These are phyloP conservation scores for Mormyrops boulengeri DNA, from an alignment of 2,797 vertebrate species.

Conservation along the genomic window DNA sequence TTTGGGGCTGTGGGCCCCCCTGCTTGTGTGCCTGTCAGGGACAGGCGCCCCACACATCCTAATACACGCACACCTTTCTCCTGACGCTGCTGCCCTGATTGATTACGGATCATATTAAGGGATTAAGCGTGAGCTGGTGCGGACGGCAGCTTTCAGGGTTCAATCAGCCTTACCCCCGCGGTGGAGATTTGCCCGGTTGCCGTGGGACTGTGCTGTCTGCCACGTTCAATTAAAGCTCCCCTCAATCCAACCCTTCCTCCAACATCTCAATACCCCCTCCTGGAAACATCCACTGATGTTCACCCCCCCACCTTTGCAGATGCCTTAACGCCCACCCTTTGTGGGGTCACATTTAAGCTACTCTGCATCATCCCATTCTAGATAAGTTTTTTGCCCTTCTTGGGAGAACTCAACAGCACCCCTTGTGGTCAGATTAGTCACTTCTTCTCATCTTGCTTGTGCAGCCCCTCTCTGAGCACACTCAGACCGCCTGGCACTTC, in stretches of 20 bases:
- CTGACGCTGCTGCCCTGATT: not conserved
- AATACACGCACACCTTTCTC: conserved; percentile 9
- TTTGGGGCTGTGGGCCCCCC: conserved; percentile 9
- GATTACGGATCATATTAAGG: conserved; percentile 29
- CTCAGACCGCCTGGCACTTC: conserved; percentile 37
- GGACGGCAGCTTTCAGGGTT: conserved; percentile 29
- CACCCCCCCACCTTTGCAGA: conserved; percentile 21
- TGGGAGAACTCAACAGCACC: conserved; percentile 31
- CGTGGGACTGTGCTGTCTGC: conserved; percentile 16
- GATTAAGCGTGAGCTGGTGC: conserved; percentile 32
- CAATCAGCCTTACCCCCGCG: conserved; percentile 6
- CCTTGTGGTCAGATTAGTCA: conserved; percentile 54
- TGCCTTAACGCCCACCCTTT: conserved; percentile 21
- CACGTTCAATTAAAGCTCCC: conserved; percentile 18
- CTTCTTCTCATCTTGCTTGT: conserved; percentile 59
- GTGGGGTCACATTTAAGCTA: conserved; percentile 53
- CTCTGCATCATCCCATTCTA: conserved; percentile 41
- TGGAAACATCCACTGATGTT: not conserved
- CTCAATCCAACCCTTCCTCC: not conserved
- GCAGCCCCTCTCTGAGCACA: conserved; percentile 55
- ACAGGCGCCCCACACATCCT: not conserved
- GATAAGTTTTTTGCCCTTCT: conserved; percentile 29
- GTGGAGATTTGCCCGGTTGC: conserved; percentile 6
- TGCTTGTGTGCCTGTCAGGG: not conserved
- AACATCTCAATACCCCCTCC: not conserved